A percentile compares a stretch with the other conserved stretches of the same genome.
Evolutionary conservation across 2,113 vertebrate genomes (phyloP).

Genomic region (Pipra filicauda): DNA sequence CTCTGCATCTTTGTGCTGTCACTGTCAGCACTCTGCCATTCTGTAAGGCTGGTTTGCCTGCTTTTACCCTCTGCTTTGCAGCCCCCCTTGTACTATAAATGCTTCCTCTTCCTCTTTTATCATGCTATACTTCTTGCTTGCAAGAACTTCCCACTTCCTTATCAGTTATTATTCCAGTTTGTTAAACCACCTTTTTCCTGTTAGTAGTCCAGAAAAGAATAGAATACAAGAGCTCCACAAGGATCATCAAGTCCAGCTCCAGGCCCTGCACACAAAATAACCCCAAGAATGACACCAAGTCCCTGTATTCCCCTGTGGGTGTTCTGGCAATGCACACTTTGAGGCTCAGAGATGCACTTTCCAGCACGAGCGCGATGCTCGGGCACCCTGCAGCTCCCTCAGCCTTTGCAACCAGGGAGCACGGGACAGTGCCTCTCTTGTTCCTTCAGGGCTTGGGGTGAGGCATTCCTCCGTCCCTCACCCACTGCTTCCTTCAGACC

Average conservation of each 20-base stretch:
- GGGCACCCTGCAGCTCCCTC: not conserved
- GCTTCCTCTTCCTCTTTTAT: not conserved
- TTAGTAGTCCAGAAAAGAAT: not conserved
- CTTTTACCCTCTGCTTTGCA: not conserved
- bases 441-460: too few relatives aligned
- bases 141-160: not conserved
- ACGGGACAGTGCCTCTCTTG: too few relatives aligned
- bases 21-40: not conserved
- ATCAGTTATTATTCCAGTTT: not conserved
- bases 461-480: not conserved
- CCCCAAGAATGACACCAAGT: not conserved
- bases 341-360: not conserved
- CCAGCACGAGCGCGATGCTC: not conserved
- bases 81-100: not conserved
- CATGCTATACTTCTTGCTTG: not conserved
- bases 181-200: not conserved
- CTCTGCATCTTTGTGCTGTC: too few relatives aligned
- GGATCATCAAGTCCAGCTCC: too few relatives aligned
- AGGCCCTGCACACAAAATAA: too few relatives aligned
- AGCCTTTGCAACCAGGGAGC: not conserved
- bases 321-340: not conserved
- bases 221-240: too few relatives aligned
- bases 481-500: not conserved
- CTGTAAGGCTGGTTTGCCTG: not conserved
- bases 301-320: not conserved